Conservation (phyloP, 2,113 vertebrate genomes). For the Siniperca chuatsi region DNA sequence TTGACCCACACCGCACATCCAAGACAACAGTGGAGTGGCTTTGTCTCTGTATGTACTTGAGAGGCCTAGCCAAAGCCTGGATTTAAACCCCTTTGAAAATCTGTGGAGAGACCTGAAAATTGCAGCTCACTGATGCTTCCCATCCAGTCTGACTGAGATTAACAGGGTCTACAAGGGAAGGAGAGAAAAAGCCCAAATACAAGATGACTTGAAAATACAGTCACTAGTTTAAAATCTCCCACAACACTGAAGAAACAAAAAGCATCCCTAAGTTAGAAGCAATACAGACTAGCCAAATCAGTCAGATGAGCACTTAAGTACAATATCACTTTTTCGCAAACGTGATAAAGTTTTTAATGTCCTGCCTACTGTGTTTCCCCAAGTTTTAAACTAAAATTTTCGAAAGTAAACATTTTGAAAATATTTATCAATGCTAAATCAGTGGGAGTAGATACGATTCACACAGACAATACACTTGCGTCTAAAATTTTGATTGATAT, state of each 20-base stretch:
- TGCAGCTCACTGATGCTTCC: constrained; percentile 55
- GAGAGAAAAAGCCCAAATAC: constrained; percentile 10
- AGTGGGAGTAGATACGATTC: not conserved
- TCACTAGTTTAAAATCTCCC: not conserved
- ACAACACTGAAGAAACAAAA: not conserved
- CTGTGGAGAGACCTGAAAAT: constrained; percentile 41
- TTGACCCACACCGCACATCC: constrained; percentile 26
- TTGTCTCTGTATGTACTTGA: constrained; percentile 51
- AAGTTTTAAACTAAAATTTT: not conserved
- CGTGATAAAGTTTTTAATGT: not conserved
- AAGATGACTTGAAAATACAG: not conserved
- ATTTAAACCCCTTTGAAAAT: constrained; percentile 56
- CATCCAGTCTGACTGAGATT: constrained; percentile 44
- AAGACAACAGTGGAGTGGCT: constrained; percentile 37
- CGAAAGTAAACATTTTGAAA: not conserved
- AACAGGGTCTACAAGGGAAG: constrained; percentile 10
- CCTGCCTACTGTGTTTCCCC: not conserved
- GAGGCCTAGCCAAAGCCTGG: constrained; percentile 41
- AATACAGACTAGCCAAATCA: not conserved
- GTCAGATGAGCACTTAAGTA: not conserved
- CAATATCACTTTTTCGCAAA: not conserved
- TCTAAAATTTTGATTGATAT: not conserved
- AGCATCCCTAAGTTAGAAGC: not conserved
- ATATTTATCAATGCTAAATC: not conserved
- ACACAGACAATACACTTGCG: not conserved